phyloP scores from a whole-genome alignment of 2,113 vertebrate species.

The Mormyrus iriodes region DNA sequence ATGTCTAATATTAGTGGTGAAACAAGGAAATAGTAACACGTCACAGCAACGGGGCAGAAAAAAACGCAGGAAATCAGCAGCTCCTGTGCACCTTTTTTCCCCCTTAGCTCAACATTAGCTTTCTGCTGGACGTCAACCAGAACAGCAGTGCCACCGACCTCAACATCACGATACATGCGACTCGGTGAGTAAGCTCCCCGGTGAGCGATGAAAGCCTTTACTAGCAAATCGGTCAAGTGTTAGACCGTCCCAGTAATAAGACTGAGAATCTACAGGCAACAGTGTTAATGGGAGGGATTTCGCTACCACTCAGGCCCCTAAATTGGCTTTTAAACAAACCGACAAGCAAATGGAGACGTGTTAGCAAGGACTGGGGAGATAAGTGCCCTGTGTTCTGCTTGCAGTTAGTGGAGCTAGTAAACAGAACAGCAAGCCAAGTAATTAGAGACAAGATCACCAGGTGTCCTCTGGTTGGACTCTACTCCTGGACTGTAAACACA shows the following conservation, averaged over 20 bases:
- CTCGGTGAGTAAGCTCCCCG: conserved; percentile 65
- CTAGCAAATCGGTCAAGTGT: not conserved
- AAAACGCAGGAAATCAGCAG: not conserved
- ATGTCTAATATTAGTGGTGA: not conserved
- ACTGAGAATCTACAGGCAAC: conserved; percentile 12
- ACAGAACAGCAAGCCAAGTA: not conserved
- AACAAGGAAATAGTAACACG: not conserved
- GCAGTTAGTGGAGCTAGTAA: conserved; percentile 24
- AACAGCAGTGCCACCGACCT: conserved; percentile 74
- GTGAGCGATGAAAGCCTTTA: not conserved
- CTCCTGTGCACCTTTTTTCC: not conserved
- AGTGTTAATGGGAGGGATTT: conserved; percentile 8
- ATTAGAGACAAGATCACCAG: conserved; percentile 1
- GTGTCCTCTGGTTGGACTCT: not conserved
- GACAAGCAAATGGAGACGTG: not conserved
- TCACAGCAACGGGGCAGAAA: not conserved
- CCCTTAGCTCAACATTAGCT: conserved; percentile 75
- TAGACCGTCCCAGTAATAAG: conserved; percentile 20
- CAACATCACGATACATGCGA: conserved; percentile 64
- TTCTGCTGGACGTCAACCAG: conserved; percentile 80
- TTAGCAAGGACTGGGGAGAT: conserved; percentile 28
- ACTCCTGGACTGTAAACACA: not conserved
- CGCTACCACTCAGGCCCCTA: not conserved
- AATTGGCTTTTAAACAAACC: conserved; percentile 21
- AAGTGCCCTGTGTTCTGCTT: conserved; percentile 1